Conservation (phyloP, 2,888 invertebrate species). For the Ichneumon xanthorius region DNA sequence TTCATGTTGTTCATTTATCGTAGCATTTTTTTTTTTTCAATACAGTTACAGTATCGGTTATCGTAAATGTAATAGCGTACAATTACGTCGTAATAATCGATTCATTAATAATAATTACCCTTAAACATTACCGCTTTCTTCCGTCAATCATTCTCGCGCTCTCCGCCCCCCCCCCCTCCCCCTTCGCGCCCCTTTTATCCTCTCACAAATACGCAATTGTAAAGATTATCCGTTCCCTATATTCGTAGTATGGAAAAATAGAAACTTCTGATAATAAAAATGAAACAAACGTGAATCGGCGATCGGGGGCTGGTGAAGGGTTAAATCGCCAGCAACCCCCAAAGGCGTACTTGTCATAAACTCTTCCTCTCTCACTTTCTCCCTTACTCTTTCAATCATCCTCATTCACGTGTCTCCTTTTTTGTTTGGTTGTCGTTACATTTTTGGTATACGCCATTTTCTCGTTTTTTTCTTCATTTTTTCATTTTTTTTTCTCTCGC, state of each 20-base stretch:
- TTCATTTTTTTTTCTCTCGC: slow-evolving; percentile 50
- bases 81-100: slow-evolving; percentile 70
- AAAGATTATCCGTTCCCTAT: slow-evolving; percentile 80
- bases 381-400: slow-evolving; percentile 25
- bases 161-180: slow-evolving; percentile 26
- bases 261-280: slow-evolving; percentile 85
- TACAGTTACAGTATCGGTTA: slow-evolving; percentile 7
- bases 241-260: slow-evolving; percentile 84
- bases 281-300: slow-evolving; percentile 83
- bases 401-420: slow-evolving; percentile 27
- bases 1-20: slow-evolving; percentile 49
- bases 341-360: slow-evolving; percentile 66
- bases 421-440: slow-evolving; percentile 49
- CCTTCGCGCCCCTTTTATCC: slow-evolving; percentile 34
- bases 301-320: slow-evolving; percentile 59
- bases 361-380: slow-evolving; percentile 51
- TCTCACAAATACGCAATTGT: slow-evolving; percentile 75
- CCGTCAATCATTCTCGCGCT: slow-evolving; percentile 55
- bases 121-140: slow-evolving; percentile 70
- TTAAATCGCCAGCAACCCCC: slow-evolving; percentile 50
- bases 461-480: slow-evolving; percentile 57
- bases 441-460: slow-evolving; percentile 63
- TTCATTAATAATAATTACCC: slow-evolving; percentile 72
- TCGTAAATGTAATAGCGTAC: slow-evolving; percentile 57
- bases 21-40: slow-evolving; percentile 57